phyloP scores from a whole-genome alignment of 2,113 vertebrate genomes.

The Tachycineta bicolor region DNA sequence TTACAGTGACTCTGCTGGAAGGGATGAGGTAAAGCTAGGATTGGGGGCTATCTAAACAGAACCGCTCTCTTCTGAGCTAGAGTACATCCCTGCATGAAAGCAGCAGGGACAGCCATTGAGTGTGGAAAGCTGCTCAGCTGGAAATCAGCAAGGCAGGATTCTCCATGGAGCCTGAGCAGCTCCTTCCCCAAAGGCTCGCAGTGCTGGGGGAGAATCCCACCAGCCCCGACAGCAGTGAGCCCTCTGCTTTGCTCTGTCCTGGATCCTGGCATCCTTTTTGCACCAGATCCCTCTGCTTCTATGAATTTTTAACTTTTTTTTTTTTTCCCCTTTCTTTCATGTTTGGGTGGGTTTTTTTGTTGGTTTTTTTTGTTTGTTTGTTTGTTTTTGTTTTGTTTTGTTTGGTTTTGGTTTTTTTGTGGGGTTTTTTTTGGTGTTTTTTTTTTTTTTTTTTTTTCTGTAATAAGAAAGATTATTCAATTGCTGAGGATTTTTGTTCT shows the following conservation, averaged over 20 bases:
- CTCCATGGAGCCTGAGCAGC: conserved; percentile 63
- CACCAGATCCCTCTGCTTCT: neutral
- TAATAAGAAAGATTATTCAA: neutral
- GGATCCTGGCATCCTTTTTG: neutral
- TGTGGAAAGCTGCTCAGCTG: conserved; percentile 61
- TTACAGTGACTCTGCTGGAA: conserved; percentile 65
- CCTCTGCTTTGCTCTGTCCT: neutral
- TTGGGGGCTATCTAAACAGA: conserved; percentile 67
- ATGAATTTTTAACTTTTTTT: neutral
- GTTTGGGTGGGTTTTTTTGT: no score
- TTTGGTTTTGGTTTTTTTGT: no score
- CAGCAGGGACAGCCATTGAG: conserved; percentile 61
- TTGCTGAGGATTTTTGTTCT: neutral
- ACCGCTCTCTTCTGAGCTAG: conserved; percentile 36
- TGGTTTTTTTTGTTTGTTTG: no score
- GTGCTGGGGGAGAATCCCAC: neutral
- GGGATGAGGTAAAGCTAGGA: conserved; percentile 64
- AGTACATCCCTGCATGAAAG: conserved; percentile 61
- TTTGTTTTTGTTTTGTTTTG: no score
- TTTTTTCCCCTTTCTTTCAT: no score
- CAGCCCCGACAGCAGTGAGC: rapidly evolving
- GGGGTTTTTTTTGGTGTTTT: no score
- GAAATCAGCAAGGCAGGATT: conserved; percentile 64
- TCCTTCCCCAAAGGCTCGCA: neutral
- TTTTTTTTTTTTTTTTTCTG: no score